These are phyloP conservation scores for Calameuta pallipes DNA, from an alignment of 2,888 invertebrate genomes.

Conservation along the genomic window DNA sequence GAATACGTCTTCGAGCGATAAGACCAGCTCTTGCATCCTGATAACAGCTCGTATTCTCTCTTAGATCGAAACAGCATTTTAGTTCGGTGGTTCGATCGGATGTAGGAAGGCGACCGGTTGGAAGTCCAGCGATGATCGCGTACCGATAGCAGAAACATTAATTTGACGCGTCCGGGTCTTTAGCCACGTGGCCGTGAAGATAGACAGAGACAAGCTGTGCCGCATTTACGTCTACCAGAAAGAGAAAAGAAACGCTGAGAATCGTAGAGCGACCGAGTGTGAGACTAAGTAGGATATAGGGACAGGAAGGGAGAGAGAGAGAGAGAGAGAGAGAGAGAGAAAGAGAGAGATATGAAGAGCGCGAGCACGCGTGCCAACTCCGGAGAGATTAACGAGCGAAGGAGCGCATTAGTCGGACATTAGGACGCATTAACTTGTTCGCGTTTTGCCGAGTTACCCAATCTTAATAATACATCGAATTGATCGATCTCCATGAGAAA, in stretches of 20 bases:
- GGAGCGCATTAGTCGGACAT: conserved; percentile 35
- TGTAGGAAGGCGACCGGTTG: not conserved
- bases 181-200: not conserved
- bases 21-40: not conserved
- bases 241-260: not conserved
- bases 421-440: conserved; percentile 41
- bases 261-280: not conserved
- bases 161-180: not conserved
- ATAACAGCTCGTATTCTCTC: not conserved
- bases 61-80: not conserved
- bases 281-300: not conserved
- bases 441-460: not conserved
- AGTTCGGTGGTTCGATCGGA: not conserved
- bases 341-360: too few relatives aligned
- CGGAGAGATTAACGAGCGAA: conserved; percentile 22
- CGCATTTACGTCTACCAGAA: not conserved
- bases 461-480: not conserved
- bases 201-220: not conserved
- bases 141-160: not conserved
- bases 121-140: not conserved
- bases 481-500: not conserved
- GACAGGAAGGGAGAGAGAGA: too few relatives aligned
- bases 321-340: not conserved
- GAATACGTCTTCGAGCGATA: not conserved
- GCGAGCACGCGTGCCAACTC: not conserved